Evolutionary conservation across 2,888 invertebrate genomes (phyloP).

Genomic region (Hetaerina titia): DNA sequence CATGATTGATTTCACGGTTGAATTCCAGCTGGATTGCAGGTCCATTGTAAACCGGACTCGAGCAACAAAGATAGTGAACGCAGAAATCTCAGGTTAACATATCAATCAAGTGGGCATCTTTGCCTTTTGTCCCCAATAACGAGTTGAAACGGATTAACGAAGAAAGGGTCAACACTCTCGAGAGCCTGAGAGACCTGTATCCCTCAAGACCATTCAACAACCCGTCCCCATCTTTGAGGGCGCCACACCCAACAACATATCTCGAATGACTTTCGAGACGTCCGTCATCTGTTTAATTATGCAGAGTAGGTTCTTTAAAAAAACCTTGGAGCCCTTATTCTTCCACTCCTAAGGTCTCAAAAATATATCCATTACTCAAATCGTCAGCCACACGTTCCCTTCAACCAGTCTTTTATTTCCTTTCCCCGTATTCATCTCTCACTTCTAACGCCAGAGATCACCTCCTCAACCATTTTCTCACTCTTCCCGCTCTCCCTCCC

Average conservation of each 20-base stretch:
- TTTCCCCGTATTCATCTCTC: slow-evolving; percentile 28
- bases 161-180: slow-evolving; percentile 36
- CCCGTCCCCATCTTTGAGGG: slow-evolving; percentile 23
- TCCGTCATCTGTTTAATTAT: slow-evolving; percentile 56
- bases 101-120: slow-evolving; percentile 55
- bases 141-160: slow-evolving; percentile 59
- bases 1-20: slow-evolving; percentile 60
- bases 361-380: slow-evolving; percentile 49
- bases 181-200: neutral
- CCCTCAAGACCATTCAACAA: slow-evolving; percentile 45
- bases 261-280: slow-evolving; percentile 56
- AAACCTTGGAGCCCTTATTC: neutral
- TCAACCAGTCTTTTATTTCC: neutral
- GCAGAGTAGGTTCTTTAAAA: neutral
- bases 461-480: neutral
- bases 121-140: slow-evolving; percentile 49
- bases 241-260: slow-evolving; percentile 59
- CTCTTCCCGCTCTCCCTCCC: neutral
- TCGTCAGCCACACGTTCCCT: slow-evolving; percentile 22
- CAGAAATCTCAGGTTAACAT: slow-evolving; percentile 45
- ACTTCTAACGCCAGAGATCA: neutral
- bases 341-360: neutral
- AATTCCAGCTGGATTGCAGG: neutral
- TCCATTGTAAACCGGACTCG: neutral
- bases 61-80: slow-evolving; percentile 30